Evolutionary conservation across 2,888 invertebrate species (phyloP), one percentile per base, ranked within the genome.

Genomic region (Abrostola tripartita): DNA sequence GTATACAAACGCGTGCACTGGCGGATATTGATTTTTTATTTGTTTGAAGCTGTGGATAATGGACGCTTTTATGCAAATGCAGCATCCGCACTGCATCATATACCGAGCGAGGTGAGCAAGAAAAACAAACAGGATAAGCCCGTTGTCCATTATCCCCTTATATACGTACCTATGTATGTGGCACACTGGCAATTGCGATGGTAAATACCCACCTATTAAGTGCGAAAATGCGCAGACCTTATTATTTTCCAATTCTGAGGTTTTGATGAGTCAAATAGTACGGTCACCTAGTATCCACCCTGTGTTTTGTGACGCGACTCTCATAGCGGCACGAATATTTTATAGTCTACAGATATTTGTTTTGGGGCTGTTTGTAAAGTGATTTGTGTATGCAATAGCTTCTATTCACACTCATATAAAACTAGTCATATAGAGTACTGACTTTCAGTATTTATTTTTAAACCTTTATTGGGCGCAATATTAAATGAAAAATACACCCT

Each of bases 11-110:
- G 72, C 77, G 68, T 74, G 76, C 78, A 76, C 79, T 79, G 77
- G 76, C 68, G 78, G 81, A 86, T 91, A 92, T 93, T 89, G 93
- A 91, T 92, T 92, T 93, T 91, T 92, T 93, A 92, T 93, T 92
- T 90, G 87, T 88, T 85, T 78, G 84, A 86, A 87, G 86, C 89
- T 81, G 85, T 85, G 88, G 90, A 90, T 92, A 93, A 93, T 93
- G 92, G 91, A 88, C 84, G 92, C 91, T 92, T 93, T 92, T 92
- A 93, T 93, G 93, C 92, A 93, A 92, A 93, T 93, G 89, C 89
- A 86, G 88, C 87, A 88, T 89, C 90, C 91, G 92, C 92, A 91
- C 85, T 92, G 92, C 92, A 93, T 92, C 91, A 91, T 89, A 88
- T 84, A 85, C 57, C 54, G 62, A 63, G 65, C 61, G 78, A 74